Evolutionary conservation across 2,113 vertebrate genomes (phyloP).

Genomic region (Odocoileus hemionus): DNA sequence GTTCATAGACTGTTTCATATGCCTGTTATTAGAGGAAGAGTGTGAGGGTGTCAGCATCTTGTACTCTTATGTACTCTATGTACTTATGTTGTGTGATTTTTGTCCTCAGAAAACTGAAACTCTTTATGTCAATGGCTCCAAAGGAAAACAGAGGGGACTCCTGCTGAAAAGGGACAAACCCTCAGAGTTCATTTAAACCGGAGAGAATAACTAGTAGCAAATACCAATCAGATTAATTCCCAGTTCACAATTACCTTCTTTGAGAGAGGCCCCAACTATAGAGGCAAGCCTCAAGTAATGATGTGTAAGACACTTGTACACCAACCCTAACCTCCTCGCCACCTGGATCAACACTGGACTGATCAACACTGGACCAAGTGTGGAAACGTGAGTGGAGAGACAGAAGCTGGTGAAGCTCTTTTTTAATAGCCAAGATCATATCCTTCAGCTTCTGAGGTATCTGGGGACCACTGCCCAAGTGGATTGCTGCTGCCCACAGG

Average conservation of each 20-base stretch:
- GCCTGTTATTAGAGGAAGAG: background rate
- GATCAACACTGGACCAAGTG: background rate
- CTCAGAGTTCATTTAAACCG: background rate
- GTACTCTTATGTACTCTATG: background rate
- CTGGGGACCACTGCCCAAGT: background rate
- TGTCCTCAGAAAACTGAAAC: background rate
- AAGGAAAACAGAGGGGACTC: background rate
- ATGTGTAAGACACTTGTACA: background rate
- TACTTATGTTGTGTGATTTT: background rate
- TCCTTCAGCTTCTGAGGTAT: background rate
- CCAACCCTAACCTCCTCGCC: background rate
- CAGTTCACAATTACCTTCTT: background rate
- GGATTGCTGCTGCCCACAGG: background rate
- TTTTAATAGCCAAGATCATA: background rate
- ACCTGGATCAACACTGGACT: too few species aligned
- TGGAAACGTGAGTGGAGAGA: background rate
- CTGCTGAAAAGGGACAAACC: background rate
- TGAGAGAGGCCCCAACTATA: background rate
- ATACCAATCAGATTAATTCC: background rate
- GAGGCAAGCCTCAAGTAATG: background rate
- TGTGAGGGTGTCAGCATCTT: background rate
- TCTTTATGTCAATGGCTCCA: background rate
- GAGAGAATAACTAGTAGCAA: background rate
- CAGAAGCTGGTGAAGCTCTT: background rate
- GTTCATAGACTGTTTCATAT: background rate